Evolutionary conservation across 2,113 vertebrate genomes (phyloP).

Genomic region (Petrocephalus microphthalmus): DNA sequence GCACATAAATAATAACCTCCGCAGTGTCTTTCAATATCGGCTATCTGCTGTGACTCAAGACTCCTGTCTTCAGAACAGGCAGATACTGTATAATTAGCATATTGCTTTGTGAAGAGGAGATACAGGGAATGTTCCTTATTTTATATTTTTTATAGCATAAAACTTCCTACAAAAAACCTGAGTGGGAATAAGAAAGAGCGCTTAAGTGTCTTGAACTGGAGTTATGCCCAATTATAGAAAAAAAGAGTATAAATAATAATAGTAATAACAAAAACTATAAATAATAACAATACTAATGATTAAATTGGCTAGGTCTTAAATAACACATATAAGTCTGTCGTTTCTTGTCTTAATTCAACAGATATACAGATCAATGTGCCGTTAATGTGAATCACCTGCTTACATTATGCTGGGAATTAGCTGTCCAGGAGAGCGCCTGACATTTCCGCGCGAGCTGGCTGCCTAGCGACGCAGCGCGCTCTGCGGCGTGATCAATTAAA

Average conservation of each 20-base stretch:
- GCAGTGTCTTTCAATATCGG: neutral
- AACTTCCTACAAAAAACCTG: neutral
- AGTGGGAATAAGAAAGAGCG: neutral
- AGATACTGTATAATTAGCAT: neutral
- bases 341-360: neutral
- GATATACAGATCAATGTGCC: neutral
- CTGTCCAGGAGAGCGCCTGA: neutral
- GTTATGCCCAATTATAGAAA: neutral
- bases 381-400: neutral
- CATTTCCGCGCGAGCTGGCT: neutral
- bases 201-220: neutral
- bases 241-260: neutral
- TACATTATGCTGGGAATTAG: neutral
- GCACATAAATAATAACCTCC: neutral
- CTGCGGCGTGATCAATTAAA: slow-evolving; percentile 1
- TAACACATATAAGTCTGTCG: neutral
- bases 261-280: neutral
- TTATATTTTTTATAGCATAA: neutral
- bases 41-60: neutral
- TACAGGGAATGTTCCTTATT: neutral
- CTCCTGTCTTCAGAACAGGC: neutral
- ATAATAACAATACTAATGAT: neutral
- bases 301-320: neutral
- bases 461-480: neutral
- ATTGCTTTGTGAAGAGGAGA: neutral